A percentile compares a stretch with the other conserved stretches of the same genome.
Conservation (phyloP, 2,797 vertebrate species). For the Babyrousa celebensis region DNA sequence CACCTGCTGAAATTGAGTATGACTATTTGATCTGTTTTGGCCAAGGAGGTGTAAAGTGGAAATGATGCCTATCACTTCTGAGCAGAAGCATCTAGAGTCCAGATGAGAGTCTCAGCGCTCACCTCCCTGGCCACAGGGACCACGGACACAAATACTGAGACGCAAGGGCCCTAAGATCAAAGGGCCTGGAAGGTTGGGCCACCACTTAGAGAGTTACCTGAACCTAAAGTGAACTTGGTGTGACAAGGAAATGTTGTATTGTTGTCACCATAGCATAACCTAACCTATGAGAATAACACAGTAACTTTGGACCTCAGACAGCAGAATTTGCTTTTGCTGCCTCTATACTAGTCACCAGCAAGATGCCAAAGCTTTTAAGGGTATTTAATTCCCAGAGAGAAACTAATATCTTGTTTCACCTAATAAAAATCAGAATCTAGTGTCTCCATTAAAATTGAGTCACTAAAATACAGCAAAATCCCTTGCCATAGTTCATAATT, state of each 20-base stretch:
- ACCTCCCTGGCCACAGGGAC: not conserved
- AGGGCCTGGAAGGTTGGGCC: not conserved
- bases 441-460: conserved; percentile 48
- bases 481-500: conserved; percentile 33
- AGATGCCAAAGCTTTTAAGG: conserved; percentile 57
- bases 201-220: not conserved
- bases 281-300: not conserved
- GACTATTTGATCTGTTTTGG: not conserved
- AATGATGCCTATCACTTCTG: not conserved
- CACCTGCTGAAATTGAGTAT: not conserved
- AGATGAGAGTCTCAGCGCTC: not conserved
- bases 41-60: not conserved
- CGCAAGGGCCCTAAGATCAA: not conserved
- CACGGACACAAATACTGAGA: not conserved
- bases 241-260: conserved; percentile 7
- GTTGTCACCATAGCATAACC: not conserved
- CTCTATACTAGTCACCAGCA: not conserved
- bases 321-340: not conserved
- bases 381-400: conserved; percentile 12
- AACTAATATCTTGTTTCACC: not conserved
- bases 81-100: not conserved
- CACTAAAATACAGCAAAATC: conserved; percentile 27
- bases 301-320: not conserved
- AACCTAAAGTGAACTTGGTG: not conserved
- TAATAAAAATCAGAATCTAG: conserved; percentile 33